Conservation (phyloP, 2,888 invertebrate genomes). For the Sussaba pulchella region DNA sequence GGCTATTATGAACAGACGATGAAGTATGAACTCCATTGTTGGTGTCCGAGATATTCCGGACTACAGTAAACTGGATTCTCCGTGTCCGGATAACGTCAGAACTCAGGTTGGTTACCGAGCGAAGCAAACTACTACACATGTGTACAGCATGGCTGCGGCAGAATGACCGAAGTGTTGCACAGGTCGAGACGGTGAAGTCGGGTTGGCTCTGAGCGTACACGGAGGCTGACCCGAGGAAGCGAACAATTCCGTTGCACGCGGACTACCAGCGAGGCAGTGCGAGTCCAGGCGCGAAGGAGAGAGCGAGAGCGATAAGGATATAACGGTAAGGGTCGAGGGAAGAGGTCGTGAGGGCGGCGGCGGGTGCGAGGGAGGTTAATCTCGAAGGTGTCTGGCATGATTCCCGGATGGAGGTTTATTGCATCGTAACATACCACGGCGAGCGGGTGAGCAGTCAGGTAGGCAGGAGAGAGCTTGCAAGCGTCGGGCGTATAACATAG, state of each 20-base stretch:
- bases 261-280: conserved; percentile 33
- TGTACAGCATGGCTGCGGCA: conserved; percentile 8
- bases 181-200: conserved; percentile 38
- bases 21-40: conserved; percentile 7
- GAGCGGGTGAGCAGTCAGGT: conserved; percentile 10
- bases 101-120: conserved; percentile 10
- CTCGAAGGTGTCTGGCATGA: conserved; percentile 79
- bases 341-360: conserved; percentile 61
- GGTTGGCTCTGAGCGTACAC: conserved; percentile 15
- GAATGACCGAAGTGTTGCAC: conserved; percentile 16
- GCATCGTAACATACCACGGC: conserved; percentile 76
- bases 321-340: conserved; percentile 52
- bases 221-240: conserved; percentile 49
- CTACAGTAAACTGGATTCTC: conserved; percentile 25
- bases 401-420: conserved; percentile 79
- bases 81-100: conserved; percentile 27
- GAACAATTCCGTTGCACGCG: conserved; percentile 62
- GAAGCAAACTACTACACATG: conserved; percentile 28
- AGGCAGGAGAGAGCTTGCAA: conserved; percentile 9
- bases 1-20: conserved; percentile 7
- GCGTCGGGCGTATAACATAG: conserved; percentile 39
- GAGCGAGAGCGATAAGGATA: conserved; percentile 50
- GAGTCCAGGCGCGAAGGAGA: conserved; percentile 21
- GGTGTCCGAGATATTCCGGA: conserved; percentile 17
- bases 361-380: conserved; percentile 73